These are phyloP conservation scores for Pithys albifrons DNA, from an alignment of 2,113 vertebrate species.

Conservation along the genomic window DNA sequence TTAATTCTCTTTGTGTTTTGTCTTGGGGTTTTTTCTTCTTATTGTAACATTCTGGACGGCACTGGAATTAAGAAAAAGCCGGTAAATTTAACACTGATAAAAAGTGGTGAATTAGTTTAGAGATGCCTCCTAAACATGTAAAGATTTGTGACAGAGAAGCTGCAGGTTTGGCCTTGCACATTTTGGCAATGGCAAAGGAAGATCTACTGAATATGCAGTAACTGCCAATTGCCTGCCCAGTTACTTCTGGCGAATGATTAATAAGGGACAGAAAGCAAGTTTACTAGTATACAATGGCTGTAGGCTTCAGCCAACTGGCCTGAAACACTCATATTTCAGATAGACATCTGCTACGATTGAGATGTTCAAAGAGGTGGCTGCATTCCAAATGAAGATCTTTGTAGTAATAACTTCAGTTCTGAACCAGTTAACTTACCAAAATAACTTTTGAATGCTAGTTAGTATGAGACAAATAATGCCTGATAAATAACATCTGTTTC, in stretches of 20 bases:
- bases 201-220: neutral
- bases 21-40: neutral
- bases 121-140: neutral
- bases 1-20: neutral
- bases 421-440: neutral
- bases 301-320: neutral
- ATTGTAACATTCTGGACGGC: neutral
- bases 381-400: neutral
- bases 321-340: neutral
- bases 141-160: neutral
- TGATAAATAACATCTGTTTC: neutral
- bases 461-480: neutral
- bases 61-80: neutral
- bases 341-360: neutral
- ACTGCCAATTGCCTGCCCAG: neutral
- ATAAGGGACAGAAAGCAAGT: neutral
- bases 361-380: neutral
- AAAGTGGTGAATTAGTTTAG: neutral
- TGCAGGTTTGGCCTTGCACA: neutral
- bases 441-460: neutral
- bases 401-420: neutral
- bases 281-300: neutral
- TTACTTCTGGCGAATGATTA: neutral
- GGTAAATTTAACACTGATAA: neutral
- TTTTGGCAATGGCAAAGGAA: neutral